Base-by-base conservation (phyloP, 2,888 invertebrate species). In the Microctonus brassicae region DNA sequence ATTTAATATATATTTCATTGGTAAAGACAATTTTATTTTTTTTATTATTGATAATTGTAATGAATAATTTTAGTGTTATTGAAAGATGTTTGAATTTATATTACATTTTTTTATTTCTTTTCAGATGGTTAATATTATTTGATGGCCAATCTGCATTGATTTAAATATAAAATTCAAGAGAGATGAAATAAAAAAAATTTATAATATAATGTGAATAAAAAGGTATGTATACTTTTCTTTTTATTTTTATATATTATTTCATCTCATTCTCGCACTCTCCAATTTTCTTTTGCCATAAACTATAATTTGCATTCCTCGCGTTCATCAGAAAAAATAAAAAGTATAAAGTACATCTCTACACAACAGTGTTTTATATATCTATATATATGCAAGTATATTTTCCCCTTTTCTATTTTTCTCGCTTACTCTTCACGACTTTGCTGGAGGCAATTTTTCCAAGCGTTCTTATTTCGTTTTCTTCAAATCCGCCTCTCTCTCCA, bases 371-470 rank as follows among this genome's bases (percentile, higher is more conserved):
- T 24, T 13, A 24, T 22, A 13, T n/a, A 24, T 57, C 24, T 26
- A 57, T 57, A 47, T 47, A 47, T 47, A 47, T 47, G 9, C 9
- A 47, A 4, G 9, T 17, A 47, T 17, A 47, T 29, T 29, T 47
- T 17, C 47, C 17, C 47, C n/a, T 39, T 39, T n/a, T 58, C 17
- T 33, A 17, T 33, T 53, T 55, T 24, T 55, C 36, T 66, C 29
- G 17, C 39, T 61, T 26, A 26, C 52, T 61, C 69, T 69, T 52
- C n/a, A 69, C 60, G 64, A 64, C 70, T 70, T 57, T 47, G 57
- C 70, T 58, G 36, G 22, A 57, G 64, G 70, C 70, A 64, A 70
- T 70, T 70, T 58, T 57, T 17, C 7, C 80, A 78, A 75, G 79
- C 75, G 73, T 74, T 63, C 63, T 71, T 75, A 47, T 47, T 47